Percentiles rank a stretch among this genome's conserved stretches.
phyloP scores from a whole-genome alignment of 2,797 vertebrate species.

The Parauchenoglanis ngamensis region DNA sequence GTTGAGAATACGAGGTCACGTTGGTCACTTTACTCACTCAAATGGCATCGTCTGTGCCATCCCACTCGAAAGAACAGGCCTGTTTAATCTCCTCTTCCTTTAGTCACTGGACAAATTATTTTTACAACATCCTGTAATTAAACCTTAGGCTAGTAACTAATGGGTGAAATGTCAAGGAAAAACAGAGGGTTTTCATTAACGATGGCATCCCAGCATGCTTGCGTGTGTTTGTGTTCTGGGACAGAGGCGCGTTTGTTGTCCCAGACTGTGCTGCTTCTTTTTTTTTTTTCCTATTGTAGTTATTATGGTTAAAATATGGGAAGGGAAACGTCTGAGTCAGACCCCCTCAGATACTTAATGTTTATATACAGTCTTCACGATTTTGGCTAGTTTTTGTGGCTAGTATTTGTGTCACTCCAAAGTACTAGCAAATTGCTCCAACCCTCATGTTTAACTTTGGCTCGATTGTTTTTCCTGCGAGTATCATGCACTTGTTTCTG shows the following conservation, averaged over 20 bases:
- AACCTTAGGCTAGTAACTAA: slow-evolving; percentile 75
- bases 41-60: slow-evolving; percentile 37
- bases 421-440: slow-evolving; percentile 24
- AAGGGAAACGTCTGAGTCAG: slow-evolving; percentile 24
- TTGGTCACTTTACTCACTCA: slow-evolving; percentile 41
- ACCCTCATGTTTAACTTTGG: slow-evolving; percentile 21
- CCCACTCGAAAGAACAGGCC: slow-evolving; percentile 39
- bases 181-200: slow-evolving; percentile 71
- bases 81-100: slow-evolving; percentile 54
- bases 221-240: slow-evolving; percentile 37
- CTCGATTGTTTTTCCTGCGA: background rate
- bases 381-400: slow-evolving; percentile 11
- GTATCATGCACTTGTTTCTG: background rate
- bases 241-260: slow-evolving; percentile 14
- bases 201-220: slow-evolving; percentile 60
- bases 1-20: slow-evolving; percentile 37
- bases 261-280: background rate
- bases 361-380: background rate
- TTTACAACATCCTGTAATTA: slow-evolving; percentile 79
- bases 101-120: slow-evolving; percentile 75
- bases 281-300: slow-evolving; percentile 9
- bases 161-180: slow-evolving; percentile 71
- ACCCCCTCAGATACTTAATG: slow-evolving; percentile 5
- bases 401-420: slow-evolving; percentile 11
- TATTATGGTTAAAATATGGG: slow-evolving; percentile 21